Evolutionary conservation across 1,140 invertebrate species (phyloP), one percentile per base, ranked within the genome.

Genomic region (Drosophila quadrilineata): DNA sequence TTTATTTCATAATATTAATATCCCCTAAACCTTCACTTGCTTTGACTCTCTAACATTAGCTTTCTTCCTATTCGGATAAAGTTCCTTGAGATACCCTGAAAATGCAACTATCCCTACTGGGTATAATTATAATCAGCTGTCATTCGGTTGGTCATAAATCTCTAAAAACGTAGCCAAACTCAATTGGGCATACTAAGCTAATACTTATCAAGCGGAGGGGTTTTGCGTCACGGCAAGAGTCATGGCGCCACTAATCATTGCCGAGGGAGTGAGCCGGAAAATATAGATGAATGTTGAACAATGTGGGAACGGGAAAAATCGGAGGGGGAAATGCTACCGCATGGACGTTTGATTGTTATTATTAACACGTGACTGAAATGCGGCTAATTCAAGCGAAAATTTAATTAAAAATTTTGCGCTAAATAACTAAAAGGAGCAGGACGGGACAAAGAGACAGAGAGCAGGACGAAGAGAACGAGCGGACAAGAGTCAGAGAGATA

Each of bases 361-460:
- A 84, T 84, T 85, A 85, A 74, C 77, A 82, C 77, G 77, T 85
- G 77, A 77, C 77, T 71, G 65, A 71, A 74, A 67, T 63, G 74
- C 38, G 70, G 79, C 77, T 76, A 82, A 82, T 82, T 82, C 73
- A 64, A 60, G 79, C 65, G 70, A 85, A 63, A 84, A 84, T 85
- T 84, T 84, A 84, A 85, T 85, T 85, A 85, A 77, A 85, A 84
- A 82, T 68, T 71, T 31, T 57, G 50, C 65, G 52, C 64, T 64
- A 76, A 69, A 82, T 84, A 84, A 72, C 54, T 49, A 46, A 35
- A 43, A 16, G 29, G 17, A 14, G 17, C 50, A n/a, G 41, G 26
- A 40, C 8, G 24, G 22, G 2, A 2, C 3, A 17, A 29, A 3
- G 17, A 36, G 6, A 3, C 24, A 64, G 12, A 14, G 4, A 45